These are phyloP conservation scores for Fopius arisanus DNA, from an alignment of 1,140 invertebrate genomes.

Conservation along the genomic window DNA sequence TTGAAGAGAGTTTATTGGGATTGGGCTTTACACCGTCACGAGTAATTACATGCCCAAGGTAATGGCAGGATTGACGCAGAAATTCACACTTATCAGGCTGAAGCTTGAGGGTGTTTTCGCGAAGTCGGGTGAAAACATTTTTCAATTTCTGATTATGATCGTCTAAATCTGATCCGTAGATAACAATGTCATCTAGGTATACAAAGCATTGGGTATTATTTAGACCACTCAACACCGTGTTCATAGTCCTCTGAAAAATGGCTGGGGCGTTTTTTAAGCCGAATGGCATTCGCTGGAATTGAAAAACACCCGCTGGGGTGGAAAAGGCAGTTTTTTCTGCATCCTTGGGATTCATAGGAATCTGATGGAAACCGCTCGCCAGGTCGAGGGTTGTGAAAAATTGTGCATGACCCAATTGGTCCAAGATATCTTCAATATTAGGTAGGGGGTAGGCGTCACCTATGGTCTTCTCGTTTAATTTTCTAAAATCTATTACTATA, in stretches of 20 bases:
- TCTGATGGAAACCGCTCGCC: too few relatives aligned
- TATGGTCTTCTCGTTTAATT: too few relatives aligned
- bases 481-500: too few relatives aligned
- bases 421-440: too few relatives aligned
- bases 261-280: background rate
- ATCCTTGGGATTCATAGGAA: too few relatives aligned
- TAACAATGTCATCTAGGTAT: conserved; percentile 7
- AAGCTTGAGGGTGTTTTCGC: background rate
- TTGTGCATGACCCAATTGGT: too few relatives aligned
- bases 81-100: conserved; percentile 12
- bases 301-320: background rate
- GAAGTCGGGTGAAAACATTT: background rate
- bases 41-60: background rate
- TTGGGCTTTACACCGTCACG: background rate
- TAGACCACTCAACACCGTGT: background rate
- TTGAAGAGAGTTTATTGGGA: background rate
- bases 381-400: too few relatives aligned
- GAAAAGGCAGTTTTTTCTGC: too few relatives aligned
- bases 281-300: conserved; percentile 1
- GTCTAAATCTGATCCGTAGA: background rate
- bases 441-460: too few relatives aligned
- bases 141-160: background rate
- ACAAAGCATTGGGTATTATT: background rate
- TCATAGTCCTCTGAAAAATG: background rate
- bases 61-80: background rate